Percentiles rank a stretch among this genome's conserved stretches.
Conservation (phyloP, 1,140 invertebrate genomes). For the Oedothorax gibbosus region DNA sequence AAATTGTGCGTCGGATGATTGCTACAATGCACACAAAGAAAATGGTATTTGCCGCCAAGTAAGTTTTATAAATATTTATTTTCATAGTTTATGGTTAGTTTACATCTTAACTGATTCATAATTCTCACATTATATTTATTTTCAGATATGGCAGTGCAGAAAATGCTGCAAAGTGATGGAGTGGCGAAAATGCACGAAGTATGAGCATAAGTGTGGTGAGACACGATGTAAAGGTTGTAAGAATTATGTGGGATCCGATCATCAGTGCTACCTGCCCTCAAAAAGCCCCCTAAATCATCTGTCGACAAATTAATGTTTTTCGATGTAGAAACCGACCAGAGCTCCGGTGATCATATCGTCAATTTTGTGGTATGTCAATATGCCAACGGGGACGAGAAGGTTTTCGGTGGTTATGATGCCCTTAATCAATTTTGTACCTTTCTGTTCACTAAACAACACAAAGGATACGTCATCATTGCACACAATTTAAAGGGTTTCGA, state of each 20-base stretch:
- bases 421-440: neutral
- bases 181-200: neutral
- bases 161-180: constrained; percentile 13
- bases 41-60: too few species aligned
- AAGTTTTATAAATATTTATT: too few species aligned
- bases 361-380: constrained; percentile 15
- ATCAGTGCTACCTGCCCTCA: neutral
- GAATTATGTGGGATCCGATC: neutral
- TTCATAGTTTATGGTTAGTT: too few species aligned
- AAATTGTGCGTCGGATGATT: too few species aligned
- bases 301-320: neutral
- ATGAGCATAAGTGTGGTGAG: neutral
- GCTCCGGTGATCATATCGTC: neutral
- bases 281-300: neutral
- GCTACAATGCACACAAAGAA: too few species aligned
- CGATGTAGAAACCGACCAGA: constrained; percentile 4
- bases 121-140: too few species aligned
- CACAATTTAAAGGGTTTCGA: neutral
- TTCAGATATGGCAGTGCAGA: constrained; percentile 7
- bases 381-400: neutral
- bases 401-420: neutral
- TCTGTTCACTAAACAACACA: neutral
- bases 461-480: neutral
- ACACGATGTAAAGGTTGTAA: neutral
- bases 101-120: too few species aligned